phyloP scores from a whole-genome alignment of 2,797 vertebrate genomes.

The Scarus forsteni region DNA sequence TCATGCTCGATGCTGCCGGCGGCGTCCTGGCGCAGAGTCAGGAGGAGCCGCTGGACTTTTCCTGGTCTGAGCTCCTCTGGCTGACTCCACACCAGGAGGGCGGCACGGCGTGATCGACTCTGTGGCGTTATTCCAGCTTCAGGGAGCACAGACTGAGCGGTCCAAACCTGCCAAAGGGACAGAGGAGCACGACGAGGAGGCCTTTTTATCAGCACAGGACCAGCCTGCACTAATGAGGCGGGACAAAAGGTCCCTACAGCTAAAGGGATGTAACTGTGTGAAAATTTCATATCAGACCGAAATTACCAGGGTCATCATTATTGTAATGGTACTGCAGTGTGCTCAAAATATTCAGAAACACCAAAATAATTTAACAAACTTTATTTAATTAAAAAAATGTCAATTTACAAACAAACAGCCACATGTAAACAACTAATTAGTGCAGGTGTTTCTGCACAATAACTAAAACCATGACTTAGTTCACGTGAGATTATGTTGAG shows the following conservation, averaged over 20 bases:
- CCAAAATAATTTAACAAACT: too few species aligned
- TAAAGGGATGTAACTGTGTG: background rate
- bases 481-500: too few species aligned
- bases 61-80: conserved; percentile 34
- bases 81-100: conserved; percentile 15
- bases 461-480: too few species aligned
- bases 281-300: background rate
- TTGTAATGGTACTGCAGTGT: too few species aligned
- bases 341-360: too few species aligned
- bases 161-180: conserved; percentile 35
- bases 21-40: conserved; percentile 50
- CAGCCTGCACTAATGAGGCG: conserved; percentile 31
- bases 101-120: conserved; percentile 41
- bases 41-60: conserved; percentile 30
- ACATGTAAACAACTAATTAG: too few species aligned
- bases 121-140: conserved; percentile 56
- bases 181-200: conserved; percentile 23
- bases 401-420: too few species aligned
- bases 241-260: conserved; percentile 16
- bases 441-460: too few species aligned
- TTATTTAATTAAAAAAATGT: too few species aligned
- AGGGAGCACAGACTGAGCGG: conserved; percentile 10
- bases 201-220: conserved; percentile 10
- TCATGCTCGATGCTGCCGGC: conserved; percentile 52
- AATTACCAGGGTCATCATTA: too few species aligned